Evolutionary conservation across 1,140 invertebrate species (phyloP).

Genomic region (Drosophila ananassae): DNA sequence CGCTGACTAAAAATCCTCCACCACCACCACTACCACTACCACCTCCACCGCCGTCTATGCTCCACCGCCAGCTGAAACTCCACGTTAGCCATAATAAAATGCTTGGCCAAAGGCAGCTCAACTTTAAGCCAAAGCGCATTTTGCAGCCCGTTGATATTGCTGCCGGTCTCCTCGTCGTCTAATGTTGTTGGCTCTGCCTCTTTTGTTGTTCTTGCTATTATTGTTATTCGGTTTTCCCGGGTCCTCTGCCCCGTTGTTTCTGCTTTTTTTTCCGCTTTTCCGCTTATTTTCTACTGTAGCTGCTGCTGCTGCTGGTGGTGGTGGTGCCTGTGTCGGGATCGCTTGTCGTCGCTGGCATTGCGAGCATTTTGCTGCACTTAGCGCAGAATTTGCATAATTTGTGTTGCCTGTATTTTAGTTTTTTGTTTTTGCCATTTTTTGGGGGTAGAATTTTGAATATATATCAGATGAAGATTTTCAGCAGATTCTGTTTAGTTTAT

Average conservation of each 20-base stretch:
- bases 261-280: constrained; percentile 26
- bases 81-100: constrained; percentile 77
- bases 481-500: constrained; percentile 12
- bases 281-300: constrained; percentile 34
- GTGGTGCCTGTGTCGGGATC: constrained; percentile 22
- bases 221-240: constrained; percentile 34
- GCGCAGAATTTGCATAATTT: constrained; percentile 63
- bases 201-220: constrained; percentile 10
- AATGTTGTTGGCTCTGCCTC: constrained; percentile 5
- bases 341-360: constrained; percentile 57
- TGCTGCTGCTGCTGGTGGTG: not conserved
- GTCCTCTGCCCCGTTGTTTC: constrained; percentile 13
- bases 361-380: constrained; percentile 66
- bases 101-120: constrained; percentile 65
- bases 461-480: constrained; percentile 19
- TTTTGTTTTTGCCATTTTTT: constrained; percentile 5
- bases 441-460: not conserved
- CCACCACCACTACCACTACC: constrained; percentile 6
- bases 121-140: constrained; percentile 70
- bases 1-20: constrained; percentile 37
- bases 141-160: constrained; percentile 55
- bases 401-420: constrained; percentile 31
- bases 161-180: constrained; percentile 2
- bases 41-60: constrained; percentile 7
- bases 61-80: constrained; percentile 18